Percentiles rank a stretch among this genome's conserved stretches.
phyloP scores from a whole-genome alignment of 2,113 vertebrate genomes.

The Eclectus roratus region DNA sequence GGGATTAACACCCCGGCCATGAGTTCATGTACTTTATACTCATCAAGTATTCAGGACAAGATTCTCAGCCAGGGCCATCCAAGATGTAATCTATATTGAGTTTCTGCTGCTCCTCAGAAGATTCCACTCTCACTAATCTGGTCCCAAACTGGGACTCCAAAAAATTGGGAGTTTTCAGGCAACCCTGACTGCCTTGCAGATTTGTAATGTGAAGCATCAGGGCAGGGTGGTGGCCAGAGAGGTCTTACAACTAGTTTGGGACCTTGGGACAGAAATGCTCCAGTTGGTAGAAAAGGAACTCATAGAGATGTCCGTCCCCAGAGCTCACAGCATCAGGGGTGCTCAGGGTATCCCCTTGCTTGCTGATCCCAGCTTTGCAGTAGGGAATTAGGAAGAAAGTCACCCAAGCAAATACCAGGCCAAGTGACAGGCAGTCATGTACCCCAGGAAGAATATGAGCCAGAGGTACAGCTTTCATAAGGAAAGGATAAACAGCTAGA shows the following conservation, averaged over 20 bases:
- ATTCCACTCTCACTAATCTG: not conserved
- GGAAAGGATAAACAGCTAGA: not conserved
- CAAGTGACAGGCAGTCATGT: rapidly evolving
- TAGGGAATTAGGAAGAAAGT: not conserved
- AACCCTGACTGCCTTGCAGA: not conserved
- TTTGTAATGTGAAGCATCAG: not conserved
- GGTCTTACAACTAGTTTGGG: not conserved
- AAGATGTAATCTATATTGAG: not conserved
- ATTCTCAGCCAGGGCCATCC: not conserved
- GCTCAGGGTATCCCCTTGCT: not conserved
- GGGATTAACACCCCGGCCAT: constrained; percentile 19
- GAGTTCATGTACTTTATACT: not conserved
- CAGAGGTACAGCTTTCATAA: not conserved
- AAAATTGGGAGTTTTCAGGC: not conserved
- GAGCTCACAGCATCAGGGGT: not conserved
- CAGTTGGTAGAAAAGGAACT: not conserved
- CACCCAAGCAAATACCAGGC: not conserved
- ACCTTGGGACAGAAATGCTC: not conserved
- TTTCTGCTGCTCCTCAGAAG: not conserved
- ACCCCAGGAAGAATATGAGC: not conserved
- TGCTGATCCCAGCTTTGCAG: not conserved
- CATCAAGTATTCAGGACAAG: not conserved
- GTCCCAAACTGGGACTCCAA: not conserved
- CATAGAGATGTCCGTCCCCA: not conserved
- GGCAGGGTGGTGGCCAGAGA: not conserved